A percentile compares a stretch with the other conserved stretches of the same genome.
Evolutionary conservation across 2,113 vertebrate genomes (phyloP).

Genomic region (Oostethus manadensis): DNA sequence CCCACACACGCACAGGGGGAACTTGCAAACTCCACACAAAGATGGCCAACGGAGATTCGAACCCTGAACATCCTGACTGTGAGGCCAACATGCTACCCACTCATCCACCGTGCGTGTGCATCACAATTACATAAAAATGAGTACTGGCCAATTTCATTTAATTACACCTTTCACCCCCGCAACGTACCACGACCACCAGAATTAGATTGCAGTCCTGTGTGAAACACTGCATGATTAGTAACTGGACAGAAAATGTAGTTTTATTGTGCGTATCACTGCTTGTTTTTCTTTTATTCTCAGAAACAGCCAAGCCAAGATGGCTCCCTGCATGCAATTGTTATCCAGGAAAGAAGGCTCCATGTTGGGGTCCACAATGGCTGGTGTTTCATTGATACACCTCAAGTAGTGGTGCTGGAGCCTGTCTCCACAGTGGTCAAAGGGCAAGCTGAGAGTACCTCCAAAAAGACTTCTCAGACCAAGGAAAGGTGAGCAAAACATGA

Average conservation of each 20-base stretch:
- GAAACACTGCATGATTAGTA: neutral
- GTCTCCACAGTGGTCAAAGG: constrained; percentile 38
- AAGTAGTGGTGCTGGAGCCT: constrained; percentile 81
- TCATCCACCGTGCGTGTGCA: no score
- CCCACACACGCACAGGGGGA: no score
- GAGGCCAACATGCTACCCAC: no score
- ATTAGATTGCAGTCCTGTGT: no score
- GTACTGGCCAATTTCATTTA: no score
- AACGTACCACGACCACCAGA: no score
- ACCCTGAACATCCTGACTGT: no score
- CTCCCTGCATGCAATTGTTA: constrained; percentile 26
- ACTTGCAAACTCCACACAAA: no score
- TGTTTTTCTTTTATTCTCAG: constrained; percentile 48
- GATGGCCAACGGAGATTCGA: no score
- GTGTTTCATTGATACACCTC: constrained; percentile 81
- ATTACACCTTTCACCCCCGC: no score
- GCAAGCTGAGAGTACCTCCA: constrained; percentile 54
- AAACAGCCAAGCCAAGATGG: constrained; percentile 43
- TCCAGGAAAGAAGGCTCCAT: constrained; percentile 85
- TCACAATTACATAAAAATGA: no score
- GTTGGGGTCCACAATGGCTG: constrained; percentile 86
- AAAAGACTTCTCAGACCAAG: constrained; percentile 27
- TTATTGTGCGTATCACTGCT: neutral
- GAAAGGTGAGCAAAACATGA: constrained; percentile 66
- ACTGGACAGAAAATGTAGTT: neutral